Percentiles rank a stretch among this genome's conserved stretches.
Evolutionary conservation across 2,888 invertebrate genomes (phyloP).

Genomic region (Scotopteryx bipunctaria): DNA sequence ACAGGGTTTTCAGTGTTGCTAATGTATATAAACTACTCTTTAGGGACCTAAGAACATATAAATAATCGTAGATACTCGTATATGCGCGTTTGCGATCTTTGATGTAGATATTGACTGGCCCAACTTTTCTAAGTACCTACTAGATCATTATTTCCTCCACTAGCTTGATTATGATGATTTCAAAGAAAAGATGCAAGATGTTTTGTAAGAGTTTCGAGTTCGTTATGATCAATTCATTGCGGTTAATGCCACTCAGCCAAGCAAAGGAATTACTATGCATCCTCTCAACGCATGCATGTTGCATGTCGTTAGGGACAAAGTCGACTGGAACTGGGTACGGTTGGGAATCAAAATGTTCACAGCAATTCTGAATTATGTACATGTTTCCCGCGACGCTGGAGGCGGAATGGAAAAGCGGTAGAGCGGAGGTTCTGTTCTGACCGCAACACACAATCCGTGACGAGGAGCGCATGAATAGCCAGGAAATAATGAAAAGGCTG

Average conservation of each 20-base stretch:
- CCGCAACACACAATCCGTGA: slow-evolving; percentile 14
- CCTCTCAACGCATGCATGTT: not conserved
- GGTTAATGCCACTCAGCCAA: not conserved
- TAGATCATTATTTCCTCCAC: too few species aligned
- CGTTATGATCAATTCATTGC: too few species aligned
- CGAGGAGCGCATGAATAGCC: slow-evolving; percentile 18
- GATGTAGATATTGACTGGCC: too few species aligned
- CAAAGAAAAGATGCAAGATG: too few species aligned
- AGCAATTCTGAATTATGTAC: not conserved
- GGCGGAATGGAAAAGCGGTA: slow-evolving; percentile 6
- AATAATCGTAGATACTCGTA: too few species aligned
- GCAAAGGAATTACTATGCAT: not conserved
- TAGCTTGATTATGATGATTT: too few species aligned
- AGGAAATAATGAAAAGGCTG: slow-evolving; percentile 22
- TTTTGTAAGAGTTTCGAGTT: too few species aligned
- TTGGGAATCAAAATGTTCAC: not conserved
- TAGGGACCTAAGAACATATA: too few species aligned
- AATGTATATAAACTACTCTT: too few species aligned
- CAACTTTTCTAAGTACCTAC: too few species aligned
- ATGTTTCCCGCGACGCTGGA: not conserved
- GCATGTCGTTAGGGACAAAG: not conserved
- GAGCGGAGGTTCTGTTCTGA: not conserved
- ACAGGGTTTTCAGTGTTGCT: too few species aligned
- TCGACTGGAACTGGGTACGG: not conserved
- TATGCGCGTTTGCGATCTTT: too few species aligned